Evolutionary conservation across 2,797 vertebrate genomes (phyloP), one percentile per base, ranked within the genome.

Genomic region (Cheirogaleus major): DNA sequence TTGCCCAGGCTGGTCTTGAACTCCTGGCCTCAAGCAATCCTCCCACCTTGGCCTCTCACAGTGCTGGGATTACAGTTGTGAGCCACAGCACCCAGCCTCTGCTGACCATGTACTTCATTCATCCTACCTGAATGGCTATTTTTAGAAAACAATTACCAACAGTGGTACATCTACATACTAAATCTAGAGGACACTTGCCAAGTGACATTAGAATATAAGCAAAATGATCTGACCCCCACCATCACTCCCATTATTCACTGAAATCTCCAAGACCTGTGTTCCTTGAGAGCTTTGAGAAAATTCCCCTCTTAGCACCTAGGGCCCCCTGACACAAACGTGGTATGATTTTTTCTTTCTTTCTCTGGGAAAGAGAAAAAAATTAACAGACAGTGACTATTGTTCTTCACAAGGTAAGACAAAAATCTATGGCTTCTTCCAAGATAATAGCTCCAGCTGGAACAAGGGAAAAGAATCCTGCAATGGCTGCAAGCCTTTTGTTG

Each of bases 321-420:
- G n/a, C 7, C 23, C 38, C 38, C 45, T 8, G 5, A 30, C 27
- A 82, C 52, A 82, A 63, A 86, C n/a, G 45, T 0, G 3, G 30
- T 52, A 25, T 15, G 18, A 38, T 22, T 18, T 18, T 22, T 32
- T 23, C n/a, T 69, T n/a, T 79, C 35, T 10, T 59, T 93, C 15
- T 38, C 69, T 73, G 45, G 45, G 8, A 95, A 93, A 32, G 11
- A 87, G 82, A 72, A 82, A 50, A 50, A 88, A 78, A 69, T 18
- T 38, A 78, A 81, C 48, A 73, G 50, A 79, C 7, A 43, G 30
- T 12, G 9, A 85, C 35, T 52, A 32, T 1, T 52, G 13, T 69
- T 91, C 80, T 65, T 86, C 52, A 76, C 17, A 52, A 82, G 63
- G 63, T 79, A 83, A 91, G 52, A 89, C 65, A 86, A 88, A 95